Percentiles rank a stretch among this genome's conserved stretches.
Conservation (phyloP, 2,888 invertebrate species). For the Ganaspis brasiliensis region DNA sequence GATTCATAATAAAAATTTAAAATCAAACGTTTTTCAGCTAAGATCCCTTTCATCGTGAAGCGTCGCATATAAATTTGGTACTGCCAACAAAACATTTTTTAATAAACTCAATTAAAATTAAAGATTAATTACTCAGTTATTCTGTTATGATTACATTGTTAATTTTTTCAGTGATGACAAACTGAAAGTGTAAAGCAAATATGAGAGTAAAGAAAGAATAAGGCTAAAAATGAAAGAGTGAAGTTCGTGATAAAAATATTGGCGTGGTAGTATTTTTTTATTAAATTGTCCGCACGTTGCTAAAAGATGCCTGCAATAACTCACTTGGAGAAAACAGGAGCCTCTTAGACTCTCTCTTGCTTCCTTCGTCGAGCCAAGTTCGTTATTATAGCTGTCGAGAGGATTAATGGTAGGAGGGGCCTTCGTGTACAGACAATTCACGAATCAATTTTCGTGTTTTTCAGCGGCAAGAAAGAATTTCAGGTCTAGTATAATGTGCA, state of each 20-base stretch:
- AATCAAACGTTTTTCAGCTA: too few species aligned
- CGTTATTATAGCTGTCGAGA: slow-evolving; percentile 43
- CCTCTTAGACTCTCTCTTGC: slow-evolving; percentile 26
- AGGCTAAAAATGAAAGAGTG: background rate
- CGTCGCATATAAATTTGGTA: too few species aligned
- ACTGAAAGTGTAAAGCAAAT: background rate
- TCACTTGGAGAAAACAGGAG: slow-evolving; percentile 41
- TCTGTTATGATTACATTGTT: too few species aligned
- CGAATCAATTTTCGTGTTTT: slow-evolving; percentile 55
- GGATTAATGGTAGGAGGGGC: slow-evolving; percentile 30
- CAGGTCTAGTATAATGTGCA: slow-evolving; percentile 28
- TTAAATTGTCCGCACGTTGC: slow-evolving; percentile 37
- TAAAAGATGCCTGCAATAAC: slow-evolving; percentile 40
- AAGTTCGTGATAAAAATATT: slow-evolving; percentile 18
- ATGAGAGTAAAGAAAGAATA: too few species aligned
- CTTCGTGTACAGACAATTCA: slow-evolving; percentile 52
- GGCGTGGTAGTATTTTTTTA: slow-evolving; percentile 28
- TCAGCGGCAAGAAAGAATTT: slow-evolving; percentile 11
- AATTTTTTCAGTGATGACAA: too few species aligned
- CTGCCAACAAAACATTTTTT: too few species aligned
- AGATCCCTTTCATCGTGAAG: too few species aligned
- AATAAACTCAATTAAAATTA: too few species aligned
- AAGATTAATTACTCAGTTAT: too few species aligned
- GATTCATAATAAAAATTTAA: too few species aligned
- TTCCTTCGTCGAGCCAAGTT: slow-evolving; percentile 34